Evolutionary conservation across 1,140 invertebrate genomes (phyloP), one percentile per base, ranked within the genome.

Genomic region (Thrips palmi): DNA sequence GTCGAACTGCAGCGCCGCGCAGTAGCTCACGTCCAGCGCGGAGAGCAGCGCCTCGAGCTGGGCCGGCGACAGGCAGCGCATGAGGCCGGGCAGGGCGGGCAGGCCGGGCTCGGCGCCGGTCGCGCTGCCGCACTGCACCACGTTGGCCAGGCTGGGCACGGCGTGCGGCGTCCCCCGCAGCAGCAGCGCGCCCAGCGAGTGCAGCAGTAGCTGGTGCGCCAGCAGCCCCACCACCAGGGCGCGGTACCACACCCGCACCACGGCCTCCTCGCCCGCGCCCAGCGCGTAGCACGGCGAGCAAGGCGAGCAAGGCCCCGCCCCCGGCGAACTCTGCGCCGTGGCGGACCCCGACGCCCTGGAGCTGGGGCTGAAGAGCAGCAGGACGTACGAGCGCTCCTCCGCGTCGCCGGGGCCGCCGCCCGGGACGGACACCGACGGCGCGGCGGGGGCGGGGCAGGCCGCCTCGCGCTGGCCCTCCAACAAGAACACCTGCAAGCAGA

Each of bases 141-240:
- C 53, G 36, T 60, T 59, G 7, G 59, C 55, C 35, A 65, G 45
- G 39, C 60, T 59, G 10, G 68, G 60, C 30, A 66, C 57, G 6
- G 65, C 55, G 22, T 64, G 57, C 12, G 53, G 51, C 4, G 60
- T 54, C 4, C 71, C 72, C 28, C 79, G 73, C 32, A 94, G 65
- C 3, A 94, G 59, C 20, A 91, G 59, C 49, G 75, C 83, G 4
- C 84, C 85, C 32, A 93, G 74, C 37, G 85, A 84, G 57, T 92
- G 86, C 18, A 92, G 65, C 30, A 92, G 58, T 64, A 93, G 83
- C 58, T 91, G 85, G 54, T 92, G 86, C 12, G 86, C 82, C 32
- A 92, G 53, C 22, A 94, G 65, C 7, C 86, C 84, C 2, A 92
- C 78, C 0, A 93, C 75, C 20, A 93, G 56, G 44, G 76, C 82